Evolutionary conservation across 2,113 vertebrate genomes (phyloP).

Genomic region (Peromyscus polionotus): DNA sequence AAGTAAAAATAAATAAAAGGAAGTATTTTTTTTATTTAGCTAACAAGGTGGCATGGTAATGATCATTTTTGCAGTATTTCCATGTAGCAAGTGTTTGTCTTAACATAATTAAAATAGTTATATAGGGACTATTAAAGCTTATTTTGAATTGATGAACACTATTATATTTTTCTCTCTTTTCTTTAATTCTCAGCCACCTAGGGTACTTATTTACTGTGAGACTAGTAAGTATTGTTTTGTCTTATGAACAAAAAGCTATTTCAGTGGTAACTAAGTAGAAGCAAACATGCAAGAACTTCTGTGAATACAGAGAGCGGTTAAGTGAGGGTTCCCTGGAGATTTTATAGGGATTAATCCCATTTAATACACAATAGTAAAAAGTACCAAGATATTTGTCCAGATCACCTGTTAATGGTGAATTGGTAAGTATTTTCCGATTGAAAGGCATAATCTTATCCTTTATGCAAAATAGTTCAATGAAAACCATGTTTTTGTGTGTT

Average conservation of each 20-base stretch:
- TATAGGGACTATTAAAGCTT: neutral
- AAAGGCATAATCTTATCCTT: neutral
- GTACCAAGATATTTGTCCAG: neutral
- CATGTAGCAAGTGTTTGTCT: neutral
- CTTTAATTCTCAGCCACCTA: neutral
- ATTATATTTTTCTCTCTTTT: neutral
- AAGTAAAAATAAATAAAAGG: slow-evolving; percentile 45
- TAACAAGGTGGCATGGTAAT: neutral
- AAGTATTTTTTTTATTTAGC: slow-evolving; percentile 47
- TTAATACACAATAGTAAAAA: neutral
- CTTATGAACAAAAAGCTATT: neutral
- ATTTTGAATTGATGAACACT: slow-evolving; percentile 19
- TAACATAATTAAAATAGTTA: slow-evolving; percentile 44
- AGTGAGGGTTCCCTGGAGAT: neutral
- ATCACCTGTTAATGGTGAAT: neutral
- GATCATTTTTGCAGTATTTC: neutral
- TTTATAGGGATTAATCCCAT: neutral
- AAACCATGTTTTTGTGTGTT: neutral
- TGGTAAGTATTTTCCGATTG: neutral
- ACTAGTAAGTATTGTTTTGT: neutral
- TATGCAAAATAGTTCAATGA: neutral
- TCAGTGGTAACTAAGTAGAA: neutral
- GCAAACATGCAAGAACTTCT: neutral
- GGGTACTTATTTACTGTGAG: slow-evolving; percentile 31
- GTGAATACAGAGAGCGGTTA: neutral